phyloP scores from a whole-genome alignment of 2,797 vertebrate species.

The Alcedo quadribrachys region DNA sequence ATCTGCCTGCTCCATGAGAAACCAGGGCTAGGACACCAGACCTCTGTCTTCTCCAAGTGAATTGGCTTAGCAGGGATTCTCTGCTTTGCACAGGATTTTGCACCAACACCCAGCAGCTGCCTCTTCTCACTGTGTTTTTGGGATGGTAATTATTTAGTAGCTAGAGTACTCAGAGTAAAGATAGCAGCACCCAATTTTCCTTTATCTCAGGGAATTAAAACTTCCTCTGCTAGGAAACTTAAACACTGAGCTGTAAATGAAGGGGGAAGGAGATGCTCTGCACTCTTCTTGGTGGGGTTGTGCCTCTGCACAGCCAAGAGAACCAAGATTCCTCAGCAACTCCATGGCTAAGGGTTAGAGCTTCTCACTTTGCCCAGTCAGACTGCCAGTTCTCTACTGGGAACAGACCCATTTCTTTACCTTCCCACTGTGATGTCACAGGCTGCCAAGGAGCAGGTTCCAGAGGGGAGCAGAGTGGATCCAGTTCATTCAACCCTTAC shows the following conservation, averaged over 20 bases:
- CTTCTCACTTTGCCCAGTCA: neutral
- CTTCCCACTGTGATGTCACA: neutral
- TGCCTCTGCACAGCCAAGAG: neutral
- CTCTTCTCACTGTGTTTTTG: neutral
- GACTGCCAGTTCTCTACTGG: neutral
- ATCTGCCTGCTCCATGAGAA: neutral
- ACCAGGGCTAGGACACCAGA: neutral
- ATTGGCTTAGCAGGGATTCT: neutral
- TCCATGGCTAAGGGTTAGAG: neutral
- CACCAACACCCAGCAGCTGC: neutral
- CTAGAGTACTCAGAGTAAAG: neutral
- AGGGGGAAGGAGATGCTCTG: neutral
- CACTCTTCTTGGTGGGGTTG: neutral
- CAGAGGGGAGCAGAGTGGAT: neutral
- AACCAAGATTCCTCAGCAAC: neutral
- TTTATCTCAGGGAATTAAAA: neutral
- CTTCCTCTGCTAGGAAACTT: neutral
- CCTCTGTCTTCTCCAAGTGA: neutral
- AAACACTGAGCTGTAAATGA: neutral
- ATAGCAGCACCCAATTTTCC: neutral
- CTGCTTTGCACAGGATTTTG: conserved; percentile 7
- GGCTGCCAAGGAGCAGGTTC: neutral
- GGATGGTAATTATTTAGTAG: neutral
- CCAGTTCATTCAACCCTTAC: too few species aligned
- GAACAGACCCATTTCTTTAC: neutral